These are phyloP conservation scores for Microctonus aethiopoides DNA, from an alignment of 2,888 invertebrate genomes.

Conservation along the genomic window DNA sequence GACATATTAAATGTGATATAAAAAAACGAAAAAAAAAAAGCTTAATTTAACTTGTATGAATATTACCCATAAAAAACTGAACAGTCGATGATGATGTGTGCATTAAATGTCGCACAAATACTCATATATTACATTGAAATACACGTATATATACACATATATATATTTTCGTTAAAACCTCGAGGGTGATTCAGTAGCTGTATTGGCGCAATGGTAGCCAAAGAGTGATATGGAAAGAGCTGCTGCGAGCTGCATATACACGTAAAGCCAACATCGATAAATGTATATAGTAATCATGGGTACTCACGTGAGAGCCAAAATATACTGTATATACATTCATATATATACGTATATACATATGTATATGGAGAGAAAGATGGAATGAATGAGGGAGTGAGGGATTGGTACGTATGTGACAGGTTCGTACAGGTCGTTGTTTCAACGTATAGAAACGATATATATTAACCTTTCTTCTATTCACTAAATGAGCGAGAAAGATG, in stretches of 20 bases:
- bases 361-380: slow-evolving; percentile 31
- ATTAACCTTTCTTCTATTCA: slow-evolving; percentile 12
- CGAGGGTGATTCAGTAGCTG: slow-evolving; percentile 16
- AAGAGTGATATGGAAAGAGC: slow-evolving; percentile 34
- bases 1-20: too few relatives aligned
- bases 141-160: background rate
- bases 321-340: too few relatives aligned
- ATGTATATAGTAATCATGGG: too few relatives aligned
- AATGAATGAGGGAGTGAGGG: slow-evolving; percentile 17
- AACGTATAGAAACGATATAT: slow-evolving; percentile 48
- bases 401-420: slow-evolving; percentile 45
- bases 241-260: slow-evolving; percentile 26
- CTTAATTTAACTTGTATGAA: too few relatives aligned
- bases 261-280: too few relatives aligned
- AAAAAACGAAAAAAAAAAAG: too few relatives aligned
- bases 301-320: too few relatives aligned
- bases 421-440: slow-evolving; percentile 49
- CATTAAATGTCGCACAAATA: slow-evolving; percentile 9
- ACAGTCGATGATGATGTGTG: slow-evolving; percentile 43
- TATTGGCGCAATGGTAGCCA: slow-evolving; percentile 26
- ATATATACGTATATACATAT: background rate
- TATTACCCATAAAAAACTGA: slow-evolving; percentile 63
- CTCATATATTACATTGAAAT: slow-evolving; percentile 6
- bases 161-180: slow-evolving; percentile 25
- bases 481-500: slow-evolving; percentile 33